Conservation (phyloP, 2,888 invertebrate species). For the Caenorhabditis auriculariae region DNA sequence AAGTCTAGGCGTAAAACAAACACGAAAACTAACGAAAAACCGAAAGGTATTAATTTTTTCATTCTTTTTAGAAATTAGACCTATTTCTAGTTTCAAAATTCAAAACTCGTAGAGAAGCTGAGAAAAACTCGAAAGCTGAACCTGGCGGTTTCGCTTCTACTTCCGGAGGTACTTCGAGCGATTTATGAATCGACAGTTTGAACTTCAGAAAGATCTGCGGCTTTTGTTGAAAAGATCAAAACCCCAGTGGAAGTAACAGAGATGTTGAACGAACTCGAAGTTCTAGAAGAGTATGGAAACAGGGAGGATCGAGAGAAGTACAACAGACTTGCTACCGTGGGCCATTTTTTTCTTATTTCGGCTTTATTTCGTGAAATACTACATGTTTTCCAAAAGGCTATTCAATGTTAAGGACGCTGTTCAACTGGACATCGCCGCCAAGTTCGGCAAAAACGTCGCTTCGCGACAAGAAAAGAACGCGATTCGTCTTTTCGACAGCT, state of each 20-base stretch:
- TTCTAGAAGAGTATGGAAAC: slow-evolving; percentile 42
- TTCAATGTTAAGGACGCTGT: slow-evolving; percentile 51
- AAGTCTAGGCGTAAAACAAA: slow-evolving; percentile 23
- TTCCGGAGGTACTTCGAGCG: background rate
- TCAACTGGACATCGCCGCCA: slow-evolving; percentile 55
- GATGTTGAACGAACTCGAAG: slow-evolving; percentile 53
- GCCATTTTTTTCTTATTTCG: too few species aligned
- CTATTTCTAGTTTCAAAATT: slow-evolving; percentile 16
- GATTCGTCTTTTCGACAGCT: slow-evolving; percentile 49
- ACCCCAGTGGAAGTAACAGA: slow-evolving; percentile 28
- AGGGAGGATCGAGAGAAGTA: slow-evolving; percentile 44
- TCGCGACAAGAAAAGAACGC: slow-evolving; percentile 51
- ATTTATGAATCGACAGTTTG: background rate
- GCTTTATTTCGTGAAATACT: background rate
- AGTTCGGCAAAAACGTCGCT: slow-evolving; percentile 41
- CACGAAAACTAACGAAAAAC: slow-evolving; percentile 7
- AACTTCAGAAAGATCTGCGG: background rate
- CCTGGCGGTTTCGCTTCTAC: too few species aligned
- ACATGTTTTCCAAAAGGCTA: background rate
- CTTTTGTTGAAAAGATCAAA: background rate
- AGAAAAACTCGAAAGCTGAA: background rate
- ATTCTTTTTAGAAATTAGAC: background rate
- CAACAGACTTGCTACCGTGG: slow-evolving; percentile 53
- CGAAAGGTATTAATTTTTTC: too few species aligned
- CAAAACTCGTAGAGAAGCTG: slow-evolving; percentile 9